Base-by-base conservation (phyloP, 2,113 vertebrate genomes). In the Dendrocopos noguchii region DNA sequence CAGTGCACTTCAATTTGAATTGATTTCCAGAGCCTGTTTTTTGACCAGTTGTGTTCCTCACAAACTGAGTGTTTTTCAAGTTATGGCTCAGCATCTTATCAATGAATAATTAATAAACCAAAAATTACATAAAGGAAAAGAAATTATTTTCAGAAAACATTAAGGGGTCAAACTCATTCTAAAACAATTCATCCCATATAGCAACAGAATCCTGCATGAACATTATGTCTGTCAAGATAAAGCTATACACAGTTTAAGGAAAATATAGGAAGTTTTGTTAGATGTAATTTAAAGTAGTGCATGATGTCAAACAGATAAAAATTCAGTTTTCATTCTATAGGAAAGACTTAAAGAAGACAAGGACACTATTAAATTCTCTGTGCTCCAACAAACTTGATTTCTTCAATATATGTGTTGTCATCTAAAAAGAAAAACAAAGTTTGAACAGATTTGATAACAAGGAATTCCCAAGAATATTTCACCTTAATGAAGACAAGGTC, bases 321-420 rank as follows among this genome's bases (percentile, higher is more conserved):
- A 66, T 19, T 76, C 74, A 71, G 18, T 52, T 84, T 94, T n/a
- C 31, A 6, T 75, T 7, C 57, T 50, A 31, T 21, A 84, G 25
- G 20, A n/a, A 95, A 57, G 57, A 83, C 66, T 84, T 67, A 55
- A 75, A 78, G n/a, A 91, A 75, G 44, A 83, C 70, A 67, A 93
- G 39, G 31, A 36, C 15, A 13, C 10, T 66, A 56, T 65, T 84
- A 88, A 90, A 81, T 81, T 74, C 16, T 77, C 46, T 63, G 3
- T 75, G 36, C 39, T 80, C 63, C 78, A 36, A 68, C 6, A 50
- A 24, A 79, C 27, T 57, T 87, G 47, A 66, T 84, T 94, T 87
- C 34, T 36, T 92, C 33, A 12, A 19, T 56, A 8, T 24, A 76
- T 20, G 65, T 67, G 55, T 84, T 74, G 52, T 63, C 46, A 34